phyloP scores from a whole-genome alignment of 64 coral and sea anemone genomes.

The Platygyra sinensis region DNA sequence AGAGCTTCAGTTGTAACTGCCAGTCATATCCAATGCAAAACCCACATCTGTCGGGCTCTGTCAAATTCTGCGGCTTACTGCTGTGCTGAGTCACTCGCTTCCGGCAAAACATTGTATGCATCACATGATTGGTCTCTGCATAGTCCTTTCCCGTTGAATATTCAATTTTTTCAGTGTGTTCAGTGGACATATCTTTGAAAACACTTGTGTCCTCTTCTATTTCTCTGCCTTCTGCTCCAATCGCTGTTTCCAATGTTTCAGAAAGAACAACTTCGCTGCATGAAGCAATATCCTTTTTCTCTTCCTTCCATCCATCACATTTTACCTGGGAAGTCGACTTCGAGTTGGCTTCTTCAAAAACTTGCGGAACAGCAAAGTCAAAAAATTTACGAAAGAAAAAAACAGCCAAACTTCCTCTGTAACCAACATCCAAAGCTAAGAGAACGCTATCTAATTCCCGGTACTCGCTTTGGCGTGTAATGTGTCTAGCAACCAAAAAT shows the following conservation, averaged over 20 bases:
- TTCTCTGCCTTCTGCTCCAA: too few relatives aligned
- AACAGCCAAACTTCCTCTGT: constrained; percentile 1
- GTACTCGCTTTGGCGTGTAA: constrained; percentile 20
- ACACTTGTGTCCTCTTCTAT: too few relatives aligned
- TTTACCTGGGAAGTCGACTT: background rate
- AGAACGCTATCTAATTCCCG: constrained; percentile 12
- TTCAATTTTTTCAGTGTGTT: background rate
- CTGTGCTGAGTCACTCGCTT: background rate
- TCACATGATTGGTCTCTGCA: background rate
- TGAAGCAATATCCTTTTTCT: background rate
- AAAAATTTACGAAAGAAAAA: constrained; percentile 31
- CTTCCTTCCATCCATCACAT: background rate
- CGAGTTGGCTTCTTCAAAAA: constrained; percentile 5
- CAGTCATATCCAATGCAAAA: too few relatives aligned
- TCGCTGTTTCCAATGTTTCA: too few relatives aligned
- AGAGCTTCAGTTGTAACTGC: too few relatives aligned
- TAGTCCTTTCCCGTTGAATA: background rate
- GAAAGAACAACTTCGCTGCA: too few relatives aligned
- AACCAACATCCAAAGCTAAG: constrained; percentile 21
- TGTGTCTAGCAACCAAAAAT: constrained; percentile 8
- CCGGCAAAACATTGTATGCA: background rate
- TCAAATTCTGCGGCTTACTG: background rate
- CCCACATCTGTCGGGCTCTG: too few relatives aligned
- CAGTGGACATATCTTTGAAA: background rate
- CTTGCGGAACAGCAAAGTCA: background rate